Base-by-base conservation (phyloP, 2,113 vertebrate species). In the Chlamydotis undulata region DNA sequence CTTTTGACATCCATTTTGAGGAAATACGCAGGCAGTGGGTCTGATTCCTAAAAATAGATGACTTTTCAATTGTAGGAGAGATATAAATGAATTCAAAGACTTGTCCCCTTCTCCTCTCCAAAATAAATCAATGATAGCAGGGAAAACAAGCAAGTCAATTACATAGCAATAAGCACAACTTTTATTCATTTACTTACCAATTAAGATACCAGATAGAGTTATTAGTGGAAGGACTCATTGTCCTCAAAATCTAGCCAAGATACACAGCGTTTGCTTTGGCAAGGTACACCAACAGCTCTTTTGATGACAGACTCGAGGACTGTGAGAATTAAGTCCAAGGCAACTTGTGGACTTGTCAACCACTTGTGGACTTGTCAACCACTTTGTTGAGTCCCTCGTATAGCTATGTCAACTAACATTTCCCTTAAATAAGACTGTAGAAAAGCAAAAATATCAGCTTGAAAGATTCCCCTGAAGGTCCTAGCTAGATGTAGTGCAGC, bases 101-200 rank as follows among this genome's bases (percentile, higher is more conserved):
- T 53, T 22, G 11, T 63, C 17, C 52, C 69, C 19, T 90, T 87
- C 68, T 23, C 23, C 28, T 52, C 31, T 71, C 70, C 45, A 78
- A 91, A 88, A 87, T 65, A 83, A 85, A 96, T 75, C 43, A 53
- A 5, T 35, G 64, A 45, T 49, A 86, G n/a, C 71, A 71, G 52
- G 39, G 90, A 85, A 97, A 97, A 90, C 74, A 94, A 96, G 85
- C 83, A 93, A 92, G 63, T 75, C 63, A 81, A 86, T 87, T 85
- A 88, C 69, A 59, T 22, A 41, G 68, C 50, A 94, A 96, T 89
- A 95, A 94, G 78, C 49, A 53, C 64, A 90, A 73, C 25, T 95
- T 96, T 94, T 93, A 91, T 88, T 94, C 76, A 85, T 95, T 94
- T 87, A 71, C 49, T 71, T 64, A 37, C 61, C 79, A 88, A 84